Percentiles rank a stretch among this genome's conserved stretches.
Evolutionary conservation across 2,888 invertebrate genomes (phyloP).

Genomic region (Phragmatobia fuliginosa): DNA sequence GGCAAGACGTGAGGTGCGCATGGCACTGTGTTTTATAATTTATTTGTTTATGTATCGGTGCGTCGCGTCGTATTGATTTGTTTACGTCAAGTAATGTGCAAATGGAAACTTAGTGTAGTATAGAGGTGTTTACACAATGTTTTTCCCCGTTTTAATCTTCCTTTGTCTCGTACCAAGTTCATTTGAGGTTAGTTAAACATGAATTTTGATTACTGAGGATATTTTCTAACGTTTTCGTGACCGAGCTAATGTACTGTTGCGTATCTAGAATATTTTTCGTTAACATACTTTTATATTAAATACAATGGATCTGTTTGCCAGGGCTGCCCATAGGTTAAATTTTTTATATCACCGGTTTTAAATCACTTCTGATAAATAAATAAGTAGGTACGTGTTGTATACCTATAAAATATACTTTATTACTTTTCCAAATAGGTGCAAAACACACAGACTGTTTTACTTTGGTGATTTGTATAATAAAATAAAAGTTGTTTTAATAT

Average conservation of each 20-base stretch:
- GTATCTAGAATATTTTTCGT: neutral
- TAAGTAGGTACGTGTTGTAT: neutral
- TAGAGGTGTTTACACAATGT: slow-evolving; percentile 19
- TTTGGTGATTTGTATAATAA: neutral
- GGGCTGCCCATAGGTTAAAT: neutral
- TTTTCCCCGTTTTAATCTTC: slow-evolving; percentile 25
- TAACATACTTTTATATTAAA: neutral
- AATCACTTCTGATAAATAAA: neutral
- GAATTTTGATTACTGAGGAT: neutral
- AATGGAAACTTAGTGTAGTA: neutral
- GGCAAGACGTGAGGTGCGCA: neutral
- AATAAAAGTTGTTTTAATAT: neutral
- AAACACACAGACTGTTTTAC: too few species aligned
- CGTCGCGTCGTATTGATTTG: slow-evolving; percentile 4
- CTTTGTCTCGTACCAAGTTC: slow-evolving; percentile 34
- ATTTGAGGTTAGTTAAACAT: slow-evolving; percentile 34
- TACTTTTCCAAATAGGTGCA: too few species aligned
- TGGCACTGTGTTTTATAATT: neutral
- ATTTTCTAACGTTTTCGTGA: too few species aligned
- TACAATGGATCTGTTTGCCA: neutral
- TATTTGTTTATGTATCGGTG: neutral
- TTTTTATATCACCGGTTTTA: neutral
- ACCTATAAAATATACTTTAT: neutral
- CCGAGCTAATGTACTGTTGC: too few species aligned
- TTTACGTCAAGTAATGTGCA: neutral